Evolutionary conservation across 1,140 invertebrate genomes (phyloP).

Genomic region (Tenebrio molitor): DNA sequence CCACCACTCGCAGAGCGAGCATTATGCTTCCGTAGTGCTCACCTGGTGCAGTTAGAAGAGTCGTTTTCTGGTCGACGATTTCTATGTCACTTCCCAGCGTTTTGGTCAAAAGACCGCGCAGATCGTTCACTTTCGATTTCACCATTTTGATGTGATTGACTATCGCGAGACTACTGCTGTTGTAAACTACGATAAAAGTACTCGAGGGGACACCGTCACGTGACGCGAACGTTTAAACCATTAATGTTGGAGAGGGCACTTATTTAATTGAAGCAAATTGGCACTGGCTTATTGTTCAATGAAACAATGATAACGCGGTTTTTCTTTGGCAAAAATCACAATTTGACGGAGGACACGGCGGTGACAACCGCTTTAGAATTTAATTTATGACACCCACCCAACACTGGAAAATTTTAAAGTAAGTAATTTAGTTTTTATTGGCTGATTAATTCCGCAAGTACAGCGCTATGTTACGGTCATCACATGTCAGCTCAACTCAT

Average conservation of each 20-base stretch:
- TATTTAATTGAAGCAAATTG: slow-evolving; percentile 15
- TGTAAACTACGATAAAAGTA: not conserved
- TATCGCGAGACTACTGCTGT: slow-evolving; percentile 9
- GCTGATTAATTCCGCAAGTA: too few relatives aligned
- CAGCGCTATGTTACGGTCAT: too few relatives aligned
- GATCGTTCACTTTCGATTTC: slow-evolving; percentile 59
- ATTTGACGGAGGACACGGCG: too few relatives aligned
- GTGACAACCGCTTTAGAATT: too few relatives aligned
- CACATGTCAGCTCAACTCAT: not conserved
- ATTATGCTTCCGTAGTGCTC: slow-evolving; percentile 65
- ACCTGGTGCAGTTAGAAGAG: slow-evolving; percentile 61
- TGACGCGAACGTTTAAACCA: not conserved
- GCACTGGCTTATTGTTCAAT: slow-evolving; percentile 3
- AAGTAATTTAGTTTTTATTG: not conserved
- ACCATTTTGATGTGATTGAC: slow-evolving; percentile 49
- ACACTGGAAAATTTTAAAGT: too few relatives aligned
- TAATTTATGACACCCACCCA: too few relatives aligned
- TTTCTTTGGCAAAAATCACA: too few relatives aligned
- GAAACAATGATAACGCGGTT: not conserved
- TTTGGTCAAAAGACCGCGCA: slow-evolving; percentile 55
- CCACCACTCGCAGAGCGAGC: slow-evolving; percentile 59
- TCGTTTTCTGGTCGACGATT: slow-evolving; percentile 57
- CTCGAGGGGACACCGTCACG: slow-evolving; percentile 1
- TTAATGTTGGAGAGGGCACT: slow-evolving; percentile 20
- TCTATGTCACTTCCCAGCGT: slow-evolving; percentile 57